A percentile compares a stretch with the other conserved stretches of the same genome.
Conservation (phyloP, 2,113 vertebrate species). For the Saccopteryx bilineata region DNA sequence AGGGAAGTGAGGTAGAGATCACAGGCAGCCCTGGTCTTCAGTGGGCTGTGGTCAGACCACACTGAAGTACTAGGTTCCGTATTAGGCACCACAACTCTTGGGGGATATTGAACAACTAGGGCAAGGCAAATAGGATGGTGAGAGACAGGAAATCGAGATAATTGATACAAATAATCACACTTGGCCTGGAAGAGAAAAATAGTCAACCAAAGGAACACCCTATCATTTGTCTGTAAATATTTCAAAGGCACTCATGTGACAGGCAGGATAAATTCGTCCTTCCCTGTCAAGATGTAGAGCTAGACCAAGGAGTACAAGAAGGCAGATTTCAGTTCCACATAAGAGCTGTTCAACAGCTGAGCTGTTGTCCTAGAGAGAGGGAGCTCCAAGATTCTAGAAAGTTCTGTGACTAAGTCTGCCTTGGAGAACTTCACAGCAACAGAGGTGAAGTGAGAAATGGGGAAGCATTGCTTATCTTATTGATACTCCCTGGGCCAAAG, state of each 20-base stretch:
- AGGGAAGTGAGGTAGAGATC: constrained; percentile 33
- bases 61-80: constrained; percentile 9
- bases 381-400: not conserved
- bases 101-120: constrained; percentile 59
- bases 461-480: not conserved
- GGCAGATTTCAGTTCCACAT: not conserved
- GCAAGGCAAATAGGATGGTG: constrained; percentile 11
- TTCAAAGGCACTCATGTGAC: constrained; percentile 36
- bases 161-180: constrained; percentile 35
- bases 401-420: not conserved
- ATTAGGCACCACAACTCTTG: constrained; percentile 70
- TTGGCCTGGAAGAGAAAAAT: constrained; percentile 41
- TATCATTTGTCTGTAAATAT: constrained; percentile 44
- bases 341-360: constrained; percentile 28
- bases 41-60: constrained; percentile 69
- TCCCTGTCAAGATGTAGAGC: constrained; percentile 17
- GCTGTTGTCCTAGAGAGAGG: not conserved
- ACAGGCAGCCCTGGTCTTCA: constrained; percentile 7
- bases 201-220: constrained; percentile 3
- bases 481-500: not conserved
- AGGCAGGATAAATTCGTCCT: constrained; percentile 59
- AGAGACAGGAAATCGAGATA: constrained; percentile 30
- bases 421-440: not conserved
- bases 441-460: not conserved
- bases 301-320: not conserved